These are phyloP conservation scores for Bryconaethiops microstoma DNA, from an alignment of 2,797 vertebrate genomes.

Conservation along the genomic window DNA sequence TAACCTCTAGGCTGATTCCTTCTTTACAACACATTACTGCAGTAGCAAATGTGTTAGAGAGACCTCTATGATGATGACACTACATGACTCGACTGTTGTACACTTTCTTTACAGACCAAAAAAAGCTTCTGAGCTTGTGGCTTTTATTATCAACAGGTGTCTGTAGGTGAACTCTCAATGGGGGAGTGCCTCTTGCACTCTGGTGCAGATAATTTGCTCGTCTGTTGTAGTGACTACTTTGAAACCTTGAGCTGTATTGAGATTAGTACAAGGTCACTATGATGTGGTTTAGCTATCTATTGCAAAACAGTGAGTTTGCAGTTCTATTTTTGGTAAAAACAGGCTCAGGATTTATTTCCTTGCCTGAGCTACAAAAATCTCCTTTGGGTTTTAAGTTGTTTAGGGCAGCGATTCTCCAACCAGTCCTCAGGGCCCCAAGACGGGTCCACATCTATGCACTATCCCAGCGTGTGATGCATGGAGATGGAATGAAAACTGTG, in stretches of 20 bases:
- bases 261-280: constrained; percentile 21
- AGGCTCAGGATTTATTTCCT: background rate
- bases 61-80: constrained; percentile 3
- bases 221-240: constrained; percentile 29
- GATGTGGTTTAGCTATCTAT: too few relatives aligned
- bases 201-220: constrained; percentile 12
- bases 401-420: too few relatives aligned
- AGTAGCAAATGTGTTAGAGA: background rate
- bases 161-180: constrained; percentile 9
- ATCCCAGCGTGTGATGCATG: too few relatives aligned
- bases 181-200: background rate
- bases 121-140: constrained; percentile 28
- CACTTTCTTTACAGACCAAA: constrained; percentile 31
- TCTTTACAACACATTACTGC: too few relatives aligned
- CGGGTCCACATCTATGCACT: too few relatives aligned
- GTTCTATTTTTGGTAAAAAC: background rate
- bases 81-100: background rate
- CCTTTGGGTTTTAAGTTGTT: too few relatives aligned
- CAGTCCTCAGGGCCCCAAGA: too few relatives aligned
- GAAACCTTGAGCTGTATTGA: constrained; percentile 10
- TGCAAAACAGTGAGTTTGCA: background rate
- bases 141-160: constrained; percentile 47
- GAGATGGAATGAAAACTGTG: too few relatives aligned
- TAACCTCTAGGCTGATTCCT: background rate
- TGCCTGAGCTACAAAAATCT: background rate